Base-by-base conservation (phyloP, 2,797 vertebrate species). In the Brachyalestes nurse region DNA sequence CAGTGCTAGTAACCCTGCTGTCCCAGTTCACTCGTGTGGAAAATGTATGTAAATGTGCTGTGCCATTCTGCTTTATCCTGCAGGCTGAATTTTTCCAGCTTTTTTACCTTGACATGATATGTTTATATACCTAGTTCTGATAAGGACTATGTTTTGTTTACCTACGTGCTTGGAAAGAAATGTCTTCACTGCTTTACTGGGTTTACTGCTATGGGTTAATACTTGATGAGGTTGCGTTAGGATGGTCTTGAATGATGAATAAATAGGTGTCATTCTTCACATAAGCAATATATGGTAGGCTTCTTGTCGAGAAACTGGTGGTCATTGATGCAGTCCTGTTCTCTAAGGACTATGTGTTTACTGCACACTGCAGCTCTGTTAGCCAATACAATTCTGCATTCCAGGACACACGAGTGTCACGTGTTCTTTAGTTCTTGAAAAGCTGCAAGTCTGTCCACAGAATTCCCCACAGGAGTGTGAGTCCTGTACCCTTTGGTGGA, bases 331-430 rank as follows among this genome's bases (percentile, higher is more conserved):
- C 3, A 10, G 7, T 21, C 19, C 55, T 57, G 6, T 21, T 7
- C 14, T 14, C 6, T n/a, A 2, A 13, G 23, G 55, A 49, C 66
- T 72, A 23, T 64, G 1, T 25, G 42, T 14, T 38, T 53, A 4
- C 51, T 23, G 10, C 8, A 21, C 6, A 49, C 0, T 23, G 12
- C 40, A 67, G 65, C 9, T 5, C 34, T 60, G 21, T 25, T 25
- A 21, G 7, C 8, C 21, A 6, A 6, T 12, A 23, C 66, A 14
- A 17, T 17, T 14, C 45, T 69, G 65, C 65, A 40, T 79, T 25
- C 51, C 76, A 72, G 21, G 4, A 65, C 70, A 66, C 8, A 19
- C 73, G 75, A 67, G 67, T 78, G 55, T 82, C 86, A 84, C 82
- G 78, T 82, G 34, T 34, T 34, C 4, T 34, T 34, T 34, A 34